A percentile compares a stretch with the other conserved stretches of the same genome.
Evolutionary conservation across 2,888 invertebrate species (phyloP).

Genomic region (Hoplodrina blanda): DNA sequence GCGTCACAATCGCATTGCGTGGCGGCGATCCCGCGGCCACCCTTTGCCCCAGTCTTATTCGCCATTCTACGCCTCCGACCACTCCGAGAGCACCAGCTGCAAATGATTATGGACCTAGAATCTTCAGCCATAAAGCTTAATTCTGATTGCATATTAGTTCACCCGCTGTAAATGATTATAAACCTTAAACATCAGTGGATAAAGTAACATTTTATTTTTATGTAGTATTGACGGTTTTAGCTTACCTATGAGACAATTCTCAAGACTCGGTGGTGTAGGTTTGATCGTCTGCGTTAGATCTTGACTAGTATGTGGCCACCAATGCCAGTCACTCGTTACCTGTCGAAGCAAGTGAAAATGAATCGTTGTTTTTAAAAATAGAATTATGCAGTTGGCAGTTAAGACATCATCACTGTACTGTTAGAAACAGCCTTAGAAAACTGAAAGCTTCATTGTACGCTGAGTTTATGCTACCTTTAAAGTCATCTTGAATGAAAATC

Average conservation of each 20-base stretch:
- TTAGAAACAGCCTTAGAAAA: too few species aligned
- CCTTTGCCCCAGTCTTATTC: constrained; percentile 83
- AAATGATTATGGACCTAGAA: constrained; percentile 18
- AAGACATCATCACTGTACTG: too few species aligned
- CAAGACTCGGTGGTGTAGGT: constrained; percentile 81
- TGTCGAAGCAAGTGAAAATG: constrained; percentile 51
- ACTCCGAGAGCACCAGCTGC: constrained; percentile 87
- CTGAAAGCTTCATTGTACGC: too few species aligned
- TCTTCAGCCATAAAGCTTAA: background rate
- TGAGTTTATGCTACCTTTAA: too few species aligned
- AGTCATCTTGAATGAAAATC: too few species aligned
- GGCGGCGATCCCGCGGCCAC: constrained; percentile 82
- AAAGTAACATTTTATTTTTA: constrained; percentile 1
- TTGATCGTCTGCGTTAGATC: constrained; percentile 84
- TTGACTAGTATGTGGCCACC: constrained; percentile 87
- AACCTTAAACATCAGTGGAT: background rate
- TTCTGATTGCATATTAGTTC: constrained; percentile 64
- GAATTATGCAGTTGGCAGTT: background rate
- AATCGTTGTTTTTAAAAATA: too few species aligned
- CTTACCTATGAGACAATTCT: constrained; percentile 85
- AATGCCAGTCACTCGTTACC: constrained; percentile 87
- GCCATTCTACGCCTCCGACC: constrained; percentile 87
- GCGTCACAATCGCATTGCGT: constrained; percentile 82
- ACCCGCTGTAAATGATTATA: constrained; percentile 75
- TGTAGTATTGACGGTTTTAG: background rate